These are phyloP conservation scores for Ploceus nigricollis DNA, from an alignment of 2,113 vertebrate species.

Conservation along the genomic window DNA sequence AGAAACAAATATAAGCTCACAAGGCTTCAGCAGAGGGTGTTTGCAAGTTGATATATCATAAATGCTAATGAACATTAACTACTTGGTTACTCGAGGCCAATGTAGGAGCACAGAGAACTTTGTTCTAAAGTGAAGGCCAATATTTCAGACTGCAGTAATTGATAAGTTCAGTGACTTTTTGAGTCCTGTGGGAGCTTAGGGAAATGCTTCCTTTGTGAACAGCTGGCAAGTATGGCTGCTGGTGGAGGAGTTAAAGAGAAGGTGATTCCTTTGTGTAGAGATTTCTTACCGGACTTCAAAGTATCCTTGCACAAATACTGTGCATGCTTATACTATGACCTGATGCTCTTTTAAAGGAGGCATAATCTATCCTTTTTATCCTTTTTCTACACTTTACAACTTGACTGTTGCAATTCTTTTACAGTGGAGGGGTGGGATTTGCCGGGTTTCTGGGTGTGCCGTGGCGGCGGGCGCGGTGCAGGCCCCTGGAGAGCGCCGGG, in stretches of 20 bases:
- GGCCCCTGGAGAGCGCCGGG: background rate
- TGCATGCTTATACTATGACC: background rate
- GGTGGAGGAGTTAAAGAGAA: background rate
- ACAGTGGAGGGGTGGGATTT: background rate
- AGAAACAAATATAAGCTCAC: background rate
- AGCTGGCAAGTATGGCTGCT: background rate
- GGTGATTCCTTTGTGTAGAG: background rate
- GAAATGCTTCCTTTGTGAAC: background rate
- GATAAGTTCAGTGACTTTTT: background rate
- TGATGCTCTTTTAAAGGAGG: background rate
- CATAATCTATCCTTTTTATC: background rate
- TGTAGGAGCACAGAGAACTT: background rate
- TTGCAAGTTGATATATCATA: background rate
- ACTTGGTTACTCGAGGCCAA: background rate
- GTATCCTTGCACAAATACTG: background rate
- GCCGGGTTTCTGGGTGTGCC: fast-evolving
- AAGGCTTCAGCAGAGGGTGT: background rate
- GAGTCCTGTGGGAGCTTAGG: background rate
- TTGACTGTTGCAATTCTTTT: background rate
- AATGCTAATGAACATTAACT: background rate
- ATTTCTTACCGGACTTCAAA: background rate
- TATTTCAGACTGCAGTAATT: background rate
- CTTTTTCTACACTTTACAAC: background rate
- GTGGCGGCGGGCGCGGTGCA: background rate
- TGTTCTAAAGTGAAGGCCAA: background rate